Conservation (phyloP, 2,888 invertebrate genomes). For the Dynastes grantii region DNA sequence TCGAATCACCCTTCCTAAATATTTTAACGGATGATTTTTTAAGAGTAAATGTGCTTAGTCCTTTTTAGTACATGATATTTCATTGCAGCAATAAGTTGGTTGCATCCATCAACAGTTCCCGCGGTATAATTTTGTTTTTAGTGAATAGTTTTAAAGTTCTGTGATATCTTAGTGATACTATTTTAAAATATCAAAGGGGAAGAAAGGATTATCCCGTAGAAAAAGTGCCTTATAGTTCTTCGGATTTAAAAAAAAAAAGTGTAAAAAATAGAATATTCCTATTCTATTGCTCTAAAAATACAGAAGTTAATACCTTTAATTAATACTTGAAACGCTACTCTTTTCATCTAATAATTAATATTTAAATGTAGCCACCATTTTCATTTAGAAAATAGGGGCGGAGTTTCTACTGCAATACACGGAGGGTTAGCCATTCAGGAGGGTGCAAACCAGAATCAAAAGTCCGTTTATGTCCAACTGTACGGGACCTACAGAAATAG, state of each 20-base stretch:
- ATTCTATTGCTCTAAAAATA: too few relatives aligned
- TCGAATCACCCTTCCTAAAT: conserved; percentile 51
- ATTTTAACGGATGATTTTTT: conserved; percentile 48
- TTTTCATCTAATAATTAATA: conserved; percentile 62
- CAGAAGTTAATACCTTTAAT: too few relatives aligned
- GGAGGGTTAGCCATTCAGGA: conserved; percentile 62
- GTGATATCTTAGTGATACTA: not conserved
- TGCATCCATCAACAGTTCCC: not conserved
- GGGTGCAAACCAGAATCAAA: conserved; percentile 60
- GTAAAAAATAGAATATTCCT: too few relatives aligned
- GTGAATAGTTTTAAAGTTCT: not conserved
- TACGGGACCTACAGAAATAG: conserved; percentile 52
- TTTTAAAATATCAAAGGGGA: not conserved
- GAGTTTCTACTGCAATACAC: conserved; percentile 61
- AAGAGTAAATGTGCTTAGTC: conserved; percentile 47
- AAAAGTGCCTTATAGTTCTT: not conserved
- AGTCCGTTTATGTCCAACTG: conserved; percentile 56
- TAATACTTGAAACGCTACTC: too few relatives aligned
- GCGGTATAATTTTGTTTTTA: not conserved
- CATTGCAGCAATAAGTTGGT: conserved; percentile 6
- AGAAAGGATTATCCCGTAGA: not conserved
- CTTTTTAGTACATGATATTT: conserved; percentile 25
- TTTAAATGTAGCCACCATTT: conserved; percentile 65
- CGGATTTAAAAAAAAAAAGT: not conserved
- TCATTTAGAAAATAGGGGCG: conserved; percentile 63